A percentile compares a stretch with the other conserved stretches of the same genome.
These are phyloP conservation scores for Trematomus loennbergii DNA, from an alignment of 2,113 vertebrate genomes.

Conservation along the genomic window DNA sequence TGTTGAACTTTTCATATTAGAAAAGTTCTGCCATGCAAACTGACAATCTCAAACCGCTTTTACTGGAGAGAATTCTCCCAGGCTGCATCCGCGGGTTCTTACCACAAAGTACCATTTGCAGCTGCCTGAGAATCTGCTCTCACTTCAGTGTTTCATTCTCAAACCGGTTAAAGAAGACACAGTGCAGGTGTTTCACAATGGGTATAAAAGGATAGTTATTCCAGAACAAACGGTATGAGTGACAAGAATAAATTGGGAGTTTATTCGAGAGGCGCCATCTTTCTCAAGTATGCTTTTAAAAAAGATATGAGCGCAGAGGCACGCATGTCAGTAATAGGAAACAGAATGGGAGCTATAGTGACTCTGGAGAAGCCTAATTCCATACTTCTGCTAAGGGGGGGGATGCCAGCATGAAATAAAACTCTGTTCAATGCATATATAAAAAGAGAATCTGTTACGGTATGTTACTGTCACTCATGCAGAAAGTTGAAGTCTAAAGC, in stretches of 20 bases:
- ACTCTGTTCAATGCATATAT: slow-evolving; percentile 58
- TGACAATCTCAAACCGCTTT: slow-evolving; percentile 63
- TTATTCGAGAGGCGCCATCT: slow-evolving; percentile 41
- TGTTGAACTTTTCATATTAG: slow-evolving; percentile 49
- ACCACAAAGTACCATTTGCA: slow-evolving; percentile 47
- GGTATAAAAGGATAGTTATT: slow-evolving; percentile 27
- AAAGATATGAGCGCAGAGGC: slow-evolving; percentile 52
- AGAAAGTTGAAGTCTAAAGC: slow-evolving; percentile 67
- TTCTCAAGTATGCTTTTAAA: slow-evolving; percentile 50
- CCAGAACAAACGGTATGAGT: slow-evolving; percentile 40
- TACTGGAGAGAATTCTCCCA: slow-evolving; percentile 58
- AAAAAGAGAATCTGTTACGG: slow-evolving; percentile 65
- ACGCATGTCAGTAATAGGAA: slow-evolving; percentile 63
- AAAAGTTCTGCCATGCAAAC: slow-evolving; percentile 55
- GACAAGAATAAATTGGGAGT: slow-evolving; percentile 38
- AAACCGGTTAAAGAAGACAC: slow-evolving; percentile 44
- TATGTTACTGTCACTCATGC: slow-evolving; percentile 71
- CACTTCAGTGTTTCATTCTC: slow-evolving; percentile 37
- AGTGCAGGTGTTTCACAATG: slow-evolving; percentile 65
- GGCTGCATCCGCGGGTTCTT: slow-evolving; percentile 53
- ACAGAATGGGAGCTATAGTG: slow-evolving; percentile 63
- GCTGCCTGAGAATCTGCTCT: slow-evolving; percentile 47
- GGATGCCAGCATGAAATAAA: slow-evolving; percentile 75
- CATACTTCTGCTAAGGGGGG: slow-evolving; percentile 57
- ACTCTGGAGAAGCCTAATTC: slow-evolving; percentile 59